These are phyloP conservation scores for Streblospio benedicti DNA, from an alignment of 1,140 invertebrate species.

Conservation along the genomic window DNA sequence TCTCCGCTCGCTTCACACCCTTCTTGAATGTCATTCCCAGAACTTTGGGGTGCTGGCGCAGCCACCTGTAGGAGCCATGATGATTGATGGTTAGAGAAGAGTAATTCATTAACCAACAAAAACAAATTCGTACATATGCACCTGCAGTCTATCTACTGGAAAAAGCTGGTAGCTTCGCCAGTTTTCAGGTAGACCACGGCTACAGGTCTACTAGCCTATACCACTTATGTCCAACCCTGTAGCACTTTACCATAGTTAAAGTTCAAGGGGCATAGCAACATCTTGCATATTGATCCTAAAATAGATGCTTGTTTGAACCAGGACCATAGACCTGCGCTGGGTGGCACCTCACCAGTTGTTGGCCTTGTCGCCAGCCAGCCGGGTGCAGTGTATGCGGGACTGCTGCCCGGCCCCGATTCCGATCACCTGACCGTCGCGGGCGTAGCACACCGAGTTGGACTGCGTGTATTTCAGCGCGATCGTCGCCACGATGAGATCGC, in stretches of 20 bases:
- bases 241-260: no score
- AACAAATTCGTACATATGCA: no score
- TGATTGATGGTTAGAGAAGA: neutral
- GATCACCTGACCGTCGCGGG: constrained; percentile 82
- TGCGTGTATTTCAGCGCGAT: constrained; percentile 97
- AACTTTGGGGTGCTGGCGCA: constrained; percentile 85
- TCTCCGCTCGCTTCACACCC: constrained; percentile 81
- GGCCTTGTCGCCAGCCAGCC: constrained; percentile 94
- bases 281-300: no score
- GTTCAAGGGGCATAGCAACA: no score
- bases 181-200: no score
- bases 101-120: no score
- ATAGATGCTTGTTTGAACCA: no score
- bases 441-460: constrained; percentile 92
- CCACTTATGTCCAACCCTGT: no score
- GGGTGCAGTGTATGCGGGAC: constrained; percentile 92
- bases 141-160: no score
- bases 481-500: constrained; percentile 89
- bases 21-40: constrained; percentile 77
- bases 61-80: constrained; percentile 74
- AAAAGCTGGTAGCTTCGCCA: no score
- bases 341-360: constrained; percentile 80
- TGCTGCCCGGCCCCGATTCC: constrained; percentile 97
- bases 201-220: no score
- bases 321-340: no score